Evolutionary conservation across 2,797 vertebrate genomes (phyloP).

Genomic region (Forpus xanthops): DNA sequence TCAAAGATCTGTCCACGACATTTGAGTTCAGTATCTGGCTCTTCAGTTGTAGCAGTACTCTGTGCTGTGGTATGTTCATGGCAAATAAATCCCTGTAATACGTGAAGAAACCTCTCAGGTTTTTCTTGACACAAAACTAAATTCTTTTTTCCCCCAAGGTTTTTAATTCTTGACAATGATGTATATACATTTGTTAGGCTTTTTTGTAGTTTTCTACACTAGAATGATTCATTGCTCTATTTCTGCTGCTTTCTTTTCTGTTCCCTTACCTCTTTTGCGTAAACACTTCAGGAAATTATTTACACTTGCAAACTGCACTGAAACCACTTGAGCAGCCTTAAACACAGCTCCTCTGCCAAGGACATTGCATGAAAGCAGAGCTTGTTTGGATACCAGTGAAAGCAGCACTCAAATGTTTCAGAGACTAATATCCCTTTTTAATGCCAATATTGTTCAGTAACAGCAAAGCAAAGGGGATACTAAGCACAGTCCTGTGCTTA

Average conservation of each 20-base stretch:
- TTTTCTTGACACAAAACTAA: background rate
- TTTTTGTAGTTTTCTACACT: background rate
- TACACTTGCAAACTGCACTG: constrained; percentile 7
- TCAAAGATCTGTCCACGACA: background rate
- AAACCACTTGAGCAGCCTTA: constrained; percentile 19
- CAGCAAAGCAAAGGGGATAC: background rate
- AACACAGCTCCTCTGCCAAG: constrained; percentile 32
- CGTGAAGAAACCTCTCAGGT: background rate
- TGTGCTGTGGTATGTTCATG: background rate
- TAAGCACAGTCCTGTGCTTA: background rate
- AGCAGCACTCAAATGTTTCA: background rate
- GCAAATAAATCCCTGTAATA: background rate
- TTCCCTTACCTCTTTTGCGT: background rate
- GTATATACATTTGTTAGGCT: rapidly evolving
- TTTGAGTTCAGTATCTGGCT: background rate
- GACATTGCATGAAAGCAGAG: constrained; percentile 41
- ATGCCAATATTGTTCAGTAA: background rate
- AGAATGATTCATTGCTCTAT: background rate
- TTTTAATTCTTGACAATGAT: background rate
- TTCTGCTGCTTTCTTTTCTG: background rate
- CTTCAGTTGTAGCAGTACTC: background rate
- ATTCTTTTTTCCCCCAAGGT: background rate
- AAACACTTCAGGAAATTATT: constrained; percentile 48
- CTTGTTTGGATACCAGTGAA: constrained; percentile 39
- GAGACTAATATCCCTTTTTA: constrained; percentile 4